phyloP scores from a whole-genome alignment of 2,113 vertebrate genomes.

The Prionailurus bengalensis region DNA sequence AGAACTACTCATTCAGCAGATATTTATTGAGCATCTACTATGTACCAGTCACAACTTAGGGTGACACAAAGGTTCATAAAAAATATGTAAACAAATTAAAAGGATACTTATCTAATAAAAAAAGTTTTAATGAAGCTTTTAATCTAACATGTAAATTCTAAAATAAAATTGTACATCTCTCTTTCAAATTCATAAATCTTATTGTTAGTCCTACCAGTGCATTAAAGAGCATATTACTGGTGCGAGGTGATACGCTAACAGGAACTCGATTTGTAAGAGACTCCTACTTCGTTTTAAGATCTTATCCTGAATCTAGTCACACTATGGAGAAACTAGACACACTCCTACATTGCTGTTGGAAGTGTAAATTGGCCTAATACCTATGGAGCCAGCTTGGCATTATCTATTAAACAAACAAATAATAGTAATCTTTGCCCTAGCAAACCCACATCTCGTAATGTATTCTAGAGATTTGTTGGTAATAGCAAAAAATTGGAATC shows the following conservation, averaged over 20 bases:
- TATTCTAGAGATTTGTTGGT: neutral
- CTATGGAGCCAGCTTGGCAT: neutral
- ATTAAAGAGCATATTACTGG: neutral
- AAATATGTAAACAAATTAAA: slow-evolving; percentile 27
- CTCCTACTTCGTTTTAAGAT: slow-evolving; percentile 47
- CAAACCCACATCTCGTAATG: neutral
- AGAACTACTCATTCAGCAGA: slow-evolving; percentile 9
- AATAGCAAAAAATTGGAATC: neutral
- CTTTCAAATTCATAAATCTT: slow-evolving; percentile 4
- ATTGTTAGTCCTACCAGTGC: neutral
- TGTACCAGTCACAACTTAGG: neutral
- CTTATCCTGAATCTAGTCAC: neutral
- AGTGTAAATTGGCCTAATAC: neutral
- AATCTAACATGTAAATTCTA: slow-evolving; percentile 20
- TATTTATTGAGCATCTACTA: slow-evolving; percentile 18
- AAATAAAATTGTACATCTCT: slow-evolving; percentile 1
- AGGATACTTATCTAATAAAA: neutral
- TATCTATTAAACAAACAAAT: slow-evolving; percentile 5
- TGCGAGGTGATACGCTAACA: neutral
- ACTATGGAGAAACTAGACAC: neutral
- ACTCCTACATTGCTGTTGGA: neutral
- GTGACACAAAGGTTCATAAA: neutral
- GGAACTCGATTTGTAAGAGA: neutral
- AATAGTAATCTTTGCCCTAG: neutral
- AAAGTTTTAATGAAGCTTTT: neutral